Base-by-base conservation (phyloP, 2,888 invertebrate genomes). In the Agelastica alni region DNA sequence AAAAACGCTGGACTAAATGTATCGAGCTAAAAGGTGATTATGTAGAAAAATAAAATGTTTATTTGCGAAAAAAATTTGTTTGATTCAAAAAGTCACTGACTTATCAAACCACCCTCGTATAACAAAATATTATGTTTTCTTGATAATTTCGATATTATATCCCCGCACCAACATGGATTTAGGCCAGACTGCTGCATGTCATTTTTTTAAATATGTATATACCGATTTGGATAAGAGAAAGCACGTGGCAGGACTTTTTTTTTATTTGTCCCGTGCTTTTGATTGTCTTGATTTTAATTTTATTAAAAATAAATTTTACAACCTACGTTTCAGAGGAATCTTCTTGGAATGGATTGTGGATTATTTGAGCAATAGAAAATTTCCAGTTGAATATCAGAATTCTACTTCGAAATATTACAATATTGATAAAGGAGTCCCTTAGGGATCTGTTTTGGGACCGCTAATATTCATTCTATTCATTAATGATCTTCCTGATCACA, bases 281-380 rank as follows among this genome's bases (percentile, higher is more conserved):
- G 46, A 52, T 26, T 26, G 31, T 22, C 5, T 46, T 16, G 31
- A 46, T 12, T 12, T 46, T 3, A 31, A 44, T 17, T 45, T 52
- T 10, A 41, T 52, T 31, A 31, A 52, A 37, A 31, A 26, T 22
- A 46, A 45, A 46, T 41, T 36, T 9, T 45, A 37, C 12, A 51
- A 30, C 18, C 18, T 46, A 22, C 39, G 53, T 16, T 46, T 53
- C 20, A 48, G 47, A 31, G 47, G 34, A 14, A 34, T 22, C 95
- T 1, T 96, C 96, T 41, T 42, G 20, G 22, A 51, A 22, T 39
- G 45, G 41, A 31, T 16, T 6, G 44, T 13, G 4, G 17, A 39
- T n/a, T 39, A 20, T 20, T 22, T 39, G 12, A 39, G 39, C 17
- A 16, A 20, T 13, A 37, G 37, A 37, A 13, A 37, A 18, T 14